These are phyloP conservation scores for Condylura cristata DNA, from an alignment of 2,113 vertebrate species.

Conservation along the genomic window DNA sequence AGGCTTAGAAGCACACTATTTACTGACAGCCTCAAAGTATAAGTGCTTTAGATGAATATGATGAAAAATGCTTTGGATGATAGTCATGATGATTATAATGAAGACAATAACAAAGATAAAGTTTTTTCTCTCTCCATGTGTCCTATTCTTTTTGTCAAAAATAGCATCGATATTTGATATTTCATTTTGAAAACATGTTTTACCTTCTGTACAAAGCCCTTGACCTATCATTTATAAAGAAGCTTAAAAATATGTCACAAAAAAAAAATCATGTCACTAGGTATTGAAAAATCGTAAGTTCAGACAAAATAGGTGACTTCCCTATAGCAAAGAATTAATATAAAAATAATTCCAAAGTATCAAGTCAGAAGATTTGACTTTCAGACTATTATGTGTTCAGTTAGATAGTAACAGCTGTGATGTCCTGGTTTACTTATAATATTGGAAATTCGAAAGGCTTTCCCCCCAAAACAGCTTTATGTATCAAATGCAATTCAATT, in stretches of 20 bases:
- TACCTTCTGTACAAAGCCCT: not conserved
- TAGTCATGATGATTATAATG: not conserved
- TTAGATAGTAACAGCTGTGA: not conserved
- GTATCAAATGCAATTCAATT: constrained; percentile 22
- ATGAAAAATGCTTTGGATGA: not conserved
- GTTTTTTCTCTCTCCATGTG: not conserved
- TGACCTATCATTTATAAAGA: constrained; percentile 22
- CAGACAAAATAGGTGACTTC: not conserved
- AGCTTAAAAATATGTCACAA: not conserved
- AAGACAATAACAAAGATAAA: not conserved
- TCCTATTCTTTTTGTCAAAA: not conserved
- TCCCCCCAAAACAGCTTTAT: constrained; percentile 18
- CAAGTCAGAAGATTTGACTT: not conserved
- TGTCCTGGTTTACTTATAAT: not conserved
- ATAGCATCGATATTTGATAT: not conserved
- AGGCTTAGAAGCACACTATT: not conserved
- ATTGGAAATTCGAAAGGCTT: not conserved
- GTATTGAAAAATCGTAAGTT: constrained; percentile 5
- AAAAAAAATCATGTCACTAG: not conserved
- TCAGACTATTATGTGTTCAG: not conserved
- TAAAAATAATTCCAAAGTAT: not conserved
- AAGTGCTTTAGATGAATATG: not conserved
- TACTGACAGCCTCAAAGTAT: not conserved
- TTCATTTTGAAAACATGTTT: constrained; percentile 8
- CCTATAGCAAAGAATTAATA: not conserved